Base-by-base conservation (phyloP, 2,888 invertebrate genomes). In the Nomada goodeniana region DNA sequence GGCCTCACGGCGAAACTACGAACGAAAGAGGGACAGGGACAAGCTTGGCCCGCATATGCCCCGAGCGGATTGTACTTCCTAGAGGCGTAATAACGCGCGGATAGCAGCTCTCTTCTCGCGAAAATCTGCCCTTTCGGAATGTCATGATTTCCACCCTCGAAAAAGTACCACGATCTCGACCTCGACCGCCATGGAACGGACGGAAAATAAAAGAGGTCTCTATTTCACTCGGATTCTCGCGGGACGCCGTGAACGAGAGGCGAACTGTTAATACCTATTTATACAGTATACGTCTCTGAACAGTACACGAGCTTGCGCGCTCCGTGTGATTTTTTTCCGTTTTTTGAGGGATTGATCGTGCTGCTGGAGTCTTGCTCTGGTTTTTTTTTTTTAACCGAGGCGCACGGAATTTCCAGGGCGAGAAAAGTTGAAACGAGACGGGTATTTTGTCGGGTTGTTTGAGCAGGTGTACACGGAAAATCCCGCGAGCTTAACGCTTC, bases 31-130 rank as follows among this genome's bases (percentile, higher is more conserved):
- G 86, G 88, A 88, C 84, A 86, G 86, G 86, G 86, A 86, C 89
- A 83, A 88, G 90, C 88, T 91, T 89, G 89, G 88, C 88, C 89
- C 89, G 89, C 92, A 91, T 91, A 91, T 90, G 89, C 87, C 88
- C 83, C 88, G 82, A 87, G 85, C 88, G 87, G 82, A 69, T 85
- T 84, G 85, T 86, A 86, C 86, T 84, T 86, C 82, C 88, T 88
- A 89, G 89, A 91, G 88, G 89, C 86, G 90, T 91, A 92, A 92
- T 92, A 92, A 92, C 88, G 90, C 88, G 88, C 86, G 91, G 88
- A 90, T 90, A 88, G 86, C 84, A 47, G 60, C 74, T 77, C 83
- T 80, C 72, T 80, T 83, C 82, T 87, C 87, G 86, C 83, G 89
- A 91, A 91, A 91, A 90, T 91, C 89, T 88, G 89, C 85, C 83